A percentile compares a stretch with the other conserved stretches of the same genome.
Evolutionary conservation across 2,888 invertebrate genomes (phyloP).

Genomic region (Parnassius orleans): DNA sequence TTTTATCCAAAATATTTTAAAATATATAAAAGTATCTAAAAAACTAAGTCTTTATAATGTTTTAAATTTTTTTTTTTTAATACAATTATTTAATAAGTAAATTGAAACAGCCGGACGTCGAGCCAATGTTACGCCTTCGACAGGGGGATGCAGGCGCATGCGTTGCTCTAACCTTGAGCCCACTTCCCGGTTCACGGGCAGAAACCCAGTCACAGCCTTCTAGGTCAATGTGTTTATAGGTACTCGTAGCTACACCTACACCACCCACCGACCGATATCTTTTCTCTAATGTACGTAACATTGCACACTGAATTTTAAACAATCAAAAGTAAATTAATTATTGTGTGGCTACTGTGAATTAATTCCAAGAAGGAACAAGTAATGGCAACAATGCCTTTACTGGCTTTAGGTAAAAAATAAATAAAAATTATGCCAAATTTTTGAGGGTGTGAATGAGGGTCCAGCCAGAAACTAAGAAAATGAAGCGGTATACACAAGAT

Average conservation of each 20-base stretch:
- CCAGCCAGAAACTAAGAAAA: no score
- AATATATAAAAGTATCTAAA: no score
- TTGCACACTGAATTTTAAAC: background rate
- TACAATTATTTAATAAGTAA: no score
- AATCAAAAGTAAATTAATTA: background rate
- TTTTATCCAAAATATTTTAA: no score
- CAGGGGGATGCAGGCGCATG: conserved; percentile 53
- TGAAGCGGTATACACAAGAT: no score
- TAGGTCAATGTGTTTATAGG: conserved; percentile 63
- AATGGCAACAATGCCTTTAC: no score
- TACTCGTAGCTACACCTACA: background rate
- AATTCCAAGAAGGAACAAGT: no score
- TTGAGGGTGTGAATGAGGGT: no score
- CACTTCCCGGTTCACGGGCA: conserved; percentile 76
- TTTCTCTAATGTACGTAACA: background rate
- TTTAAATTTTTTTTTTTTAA: no score
- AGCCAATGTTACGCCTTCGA: background rate
- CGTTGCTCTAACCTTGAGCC: conserved; percentile 61
- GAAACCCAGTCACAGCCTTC: conserved; percentile 54
- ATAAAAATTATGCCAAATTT: background rate
- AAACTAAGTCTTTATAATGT: no score
- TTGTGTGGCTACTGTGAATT: background rate
- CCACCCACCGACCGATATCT: background rate
- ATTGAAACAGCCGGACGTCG: background rate
- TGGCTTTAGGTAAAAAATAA: background rate